Evolutionary conservation across 30 jellyfish, hydroid and myxozoan genomes (phyloP).

Genomic region (Aurelia aurita complex sp. Pacific): DNA sequence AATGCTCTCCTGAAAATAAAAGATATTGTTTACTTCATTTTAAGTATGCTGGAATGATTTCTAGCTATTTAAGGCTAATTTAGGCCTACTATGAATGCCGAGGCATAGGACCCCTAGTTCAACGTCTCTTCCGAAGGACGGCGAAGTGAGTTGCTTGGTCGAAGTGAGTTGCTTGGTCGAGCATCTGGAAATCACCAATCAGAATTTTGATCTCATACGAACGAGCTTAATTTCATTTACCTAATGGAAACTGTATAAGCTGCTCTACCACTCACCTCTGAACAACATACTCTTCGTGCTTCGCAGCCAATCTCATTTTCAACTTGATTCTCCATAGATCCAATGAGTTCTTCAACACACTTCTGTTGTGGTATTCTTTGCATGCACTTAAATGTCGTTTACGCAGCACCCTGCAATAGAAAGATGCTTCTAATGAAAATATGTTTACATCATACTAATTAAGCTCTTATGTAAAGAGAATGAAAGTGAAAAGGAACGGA

Average conservation of each 20-base stretch:
- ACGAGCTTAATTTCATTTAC: no score
- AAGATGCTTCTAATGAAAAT: no score
- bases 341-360: slow-evolving; percentile 3
- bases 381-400: slow-evolving; percentile 59
- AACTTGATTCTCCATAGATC: slow-evolving; percentile 26
- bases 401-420: slow-evolving; percentile 27
- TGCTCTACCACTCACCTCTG: not conserved
- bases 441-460: no score
- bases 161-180: no score
- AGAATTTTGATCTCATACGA: no score
- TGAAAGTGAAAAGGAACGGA: not conserved
- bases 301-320: not conserved
- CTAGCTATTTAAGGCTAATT: no score
- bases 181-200: no score
- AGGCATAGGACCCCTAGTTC: not conserved
- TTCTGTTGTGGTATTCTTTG: slow-evolving; percentile 53
- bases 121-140: no score
- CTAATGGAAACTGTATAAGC: no score
- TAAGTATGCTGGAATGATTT: no score
- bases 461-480: no score
- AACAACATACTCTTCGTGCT: not conserved
- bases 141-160: no score
- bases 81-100: not conserved
- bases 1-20: slow-evolving; percentile 49
- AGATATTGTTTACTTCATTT: not conserved